Conservation (phyloP, 2,113 vertebrate species). For the Phasianus colchicus region DNA sequence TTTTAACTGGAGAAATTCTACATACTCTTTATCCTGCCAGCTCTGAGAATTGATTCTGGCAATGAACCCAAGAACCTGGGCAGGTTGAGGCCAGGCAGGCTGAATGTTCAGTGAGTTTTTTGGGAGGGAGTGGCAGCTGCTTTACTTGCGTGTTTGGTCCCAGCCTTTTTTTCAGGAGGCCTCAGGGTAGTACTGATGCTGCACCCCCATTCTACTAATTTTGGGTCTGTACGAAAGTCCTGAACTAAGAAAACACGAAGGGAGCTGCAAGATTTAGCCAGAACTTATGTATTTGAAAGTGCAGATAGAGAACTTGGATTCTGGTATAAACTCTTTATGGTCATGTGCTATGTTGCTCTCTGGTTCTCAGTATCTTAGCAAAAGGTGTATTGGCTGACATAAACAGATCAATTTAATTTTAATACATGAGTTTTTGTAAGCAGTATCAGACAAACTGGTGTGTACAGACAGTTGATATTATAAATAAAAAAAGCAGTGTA, state of each 20-base stretch:
- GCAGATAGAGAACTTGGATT: neutral
- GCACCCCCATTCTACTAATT: fast-evolving
- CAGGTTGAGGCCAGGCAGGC: slow-evolving; percentile 16
- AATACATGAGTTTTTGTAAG: neutral
- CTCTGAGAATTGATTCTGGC: neutral
- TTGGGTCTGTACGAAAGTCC: neutral
- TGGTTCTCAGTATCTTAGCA: fast-evolving
- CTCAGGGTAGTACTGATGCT: neutral
- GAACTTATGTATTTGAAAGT: neutral
- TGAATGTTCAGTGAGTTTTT: neutral
- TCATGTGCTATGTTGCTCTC: neutral
- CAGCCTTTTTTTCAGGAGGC: neutral
- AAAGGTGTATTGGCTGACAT: neutral
- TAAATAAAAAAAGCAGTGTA: neutral
- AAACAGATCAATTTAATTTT: neutral
- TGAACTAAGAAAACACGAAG: neutral
- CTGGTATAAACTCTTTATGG: neutral
- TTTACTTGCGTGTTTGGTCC: neutral
- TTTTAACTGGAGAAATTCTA: neutral
- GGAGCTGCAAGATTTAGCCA: neutral
- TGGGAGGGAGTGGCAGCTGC: slow-evolving; percentile 8
- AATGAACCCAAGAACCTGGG: neutral
- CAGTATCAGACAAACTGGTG: neutral
- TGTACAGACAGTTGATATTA: neutral
- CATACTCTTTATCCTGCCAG: neutral